These are phyloP conservation scores for Proisotoma minuta DNA, from an alignment of 2,888 invertebrate genomes.

Conservation along the genomic window DNA sequence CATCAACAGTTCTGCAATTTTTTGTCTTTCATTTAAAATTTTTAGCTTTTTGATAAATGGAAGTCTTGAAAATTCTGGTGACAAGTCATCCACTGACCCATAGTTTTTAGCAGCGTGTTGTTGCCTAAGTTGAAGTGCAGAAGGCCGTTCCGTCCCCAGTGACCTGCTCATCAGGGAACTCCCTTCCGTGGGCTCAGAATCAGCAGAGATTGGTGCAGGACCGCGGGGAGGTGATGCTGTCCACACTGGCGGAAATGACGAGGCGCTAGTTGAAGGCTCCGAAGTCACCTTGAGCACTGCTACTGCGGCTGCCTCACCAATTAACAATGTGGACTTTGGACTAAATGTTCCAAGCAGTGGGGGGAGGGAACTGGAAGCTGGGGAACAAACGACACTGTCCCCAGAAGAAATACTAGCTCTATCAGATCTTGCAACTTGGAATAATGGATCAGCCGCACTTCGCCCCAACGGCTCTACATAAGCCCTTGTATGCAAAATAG, in stretches of 20 bases:
- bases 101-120: slow-evolving; percentile 40
- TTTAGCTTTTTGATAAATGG: slow-evolving; percentile 84
- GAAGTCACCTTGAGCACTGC: slow-evolving; percentile 24
- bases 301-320: slow-evolving; percentile 30
- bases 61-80: slow-evolving; percentile 78
- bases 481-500: not conserved
- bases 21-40: slow-evolving; percentile 81
- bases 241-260: slow-evolving; percentile 27
- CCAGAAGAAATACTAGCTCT: slow-evolving; percentile 34
- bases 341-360: slow-evolving; percentile 24
- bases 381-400: slow-evolving; percentile 30
- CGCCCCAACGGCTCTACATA: not conserved
- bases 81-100: slow-evolving; percentile 59
- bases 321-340: slow-evolving; percentile 21
- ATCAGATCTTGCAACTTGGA: slow-evolving; percentile 10
- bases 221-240: slow-evolving; percentile 7
- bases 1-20: slow-evolving; percentile 66
- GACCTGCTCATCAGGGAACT: not conserved
- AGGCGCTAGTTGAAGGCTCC: slow-evolving; percentile 16
- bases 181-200: not conserved
- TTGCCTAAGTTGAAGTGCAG: slow-evolving; percentile 25
- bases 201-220: slow-evolving; percentile 5
- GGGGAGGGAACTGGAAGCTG: slow-evolving; percentile 20
- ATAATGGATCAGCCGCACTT: not conserved
- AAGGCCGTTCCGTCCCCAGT: slow-evolving; percentile 16